phyloP scores from a whole-genome alignment of 2,113 vertebrate species.

The Condylura cristata region DNA sequence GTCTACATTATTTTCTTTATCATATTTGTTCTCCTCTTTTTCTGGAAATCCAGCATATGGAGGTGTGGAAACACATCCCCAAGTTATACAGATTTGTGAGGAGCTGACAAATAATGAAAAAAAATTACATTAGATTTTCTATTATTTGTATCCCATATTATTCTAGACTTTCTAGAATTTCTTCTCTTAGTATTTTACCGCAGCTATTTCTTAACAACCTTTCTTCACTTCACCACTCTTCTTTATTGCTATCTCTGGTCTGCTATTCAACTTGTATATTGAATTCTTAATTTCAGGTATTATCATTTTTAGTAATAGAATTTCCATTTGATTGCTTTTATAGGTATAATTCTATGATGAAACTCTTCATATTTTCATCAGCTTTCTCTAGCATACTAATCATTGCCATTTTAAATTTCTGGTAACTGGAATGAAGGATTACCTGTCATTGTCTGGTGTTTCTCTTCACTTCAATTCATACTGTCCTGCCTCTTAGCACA shows the following conservation, averaged over 20 bases:
- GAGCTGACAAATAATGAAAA: too few species aligned
- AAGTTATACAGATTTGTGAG: too few species aligned
- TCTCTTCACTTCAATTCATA: neutral
- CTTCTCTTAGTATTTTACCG: neutral
- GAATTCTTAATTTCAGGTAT: neutral
- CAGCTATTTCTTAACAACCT: neutral
- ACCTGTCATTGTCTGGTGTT: neutral
- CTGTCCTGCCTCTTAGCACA: neutral
- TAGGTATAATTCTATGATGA: neutral
- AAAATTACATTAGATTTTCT: neutral
- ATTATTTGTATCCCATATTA: neutral
- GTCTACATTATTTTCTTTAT: neutral
- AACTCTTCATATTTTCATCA: neutral
- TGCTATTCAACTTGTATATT: neutral
- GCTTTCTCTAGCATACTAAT: neutral
- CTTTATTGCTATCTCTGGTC: neutral
- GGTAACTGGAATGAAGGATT: neutral
- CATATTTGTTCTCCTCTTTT: neutral
- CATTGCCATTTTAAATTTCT: slow-evolving; percentile 10
- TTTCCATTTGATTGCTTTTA: neutral
- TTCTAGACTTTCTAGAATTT: neutral
- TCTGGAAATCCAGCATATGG: neutral
- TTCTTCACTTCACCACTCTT: neutral
- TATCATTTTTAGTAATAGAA: neutral
- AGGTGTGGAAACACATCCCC: too few species aligned